These are phyloP conservation scores for Agonopterix subpropinquella DNA, from an alignment of 2,888 invertebrate genomes.

Conservation along the genomic window DNA sequence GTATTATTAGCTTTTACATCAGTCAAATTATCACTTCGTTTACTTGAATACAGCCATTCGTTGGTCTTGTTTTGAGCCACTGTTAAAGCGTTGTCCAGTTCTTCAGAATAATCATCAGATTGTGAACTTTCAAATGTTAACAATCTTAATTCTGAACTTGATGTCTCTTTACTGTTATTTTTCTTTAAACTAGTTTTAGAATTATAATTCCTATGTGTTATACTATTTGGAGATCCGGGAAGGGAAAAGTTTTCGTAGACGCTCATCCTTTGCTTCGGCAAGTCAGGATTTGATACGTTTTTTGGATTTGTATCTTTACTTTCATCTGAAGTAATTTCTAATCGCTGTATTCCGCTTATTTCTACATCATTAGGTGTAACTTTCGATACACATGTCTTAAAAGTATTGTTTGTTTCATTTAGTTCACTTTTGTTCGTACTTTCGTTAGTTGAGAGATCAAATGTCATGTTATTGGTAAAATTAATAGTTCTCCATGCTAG, in stretches of 20 bases:
- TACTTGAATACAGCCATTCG: conserved; percentile 46
- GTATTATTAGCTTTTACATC: conserved; percentile 42
- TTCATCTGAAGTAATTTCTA: conserved; percentile 39
- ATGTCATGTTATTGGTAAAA: conserved; percentile 34
- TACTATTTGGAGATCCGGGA: conserved; percentile 56
- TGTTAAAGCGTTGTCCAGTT: conserved; percentile 49
- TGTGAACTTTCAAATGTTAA: conserved; percentile 14
- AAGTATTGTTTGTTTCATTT: conserved; percentile 39
- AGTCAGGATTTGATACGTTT: conserved; percentile 10
- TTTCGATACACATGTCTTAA: conserved; percentile 49
- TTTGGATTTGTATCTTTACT: conserved; percentile 15
- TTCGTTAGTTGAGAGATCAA: conserved; percentile 36
- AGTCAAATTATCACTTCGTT: conserved; percentile 19
- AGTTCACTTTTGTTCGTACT: conserved; percentile 13
- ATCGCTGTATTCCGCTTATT: conserved; percentile 47
- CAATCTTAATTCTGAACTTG: conserved; percentile 15
- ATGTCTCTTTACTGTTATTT: conserved; percentile 11
- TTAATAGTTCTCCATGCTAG: conserved; percentile 36
- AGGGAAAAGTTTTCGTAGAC: conserved; percentile 62
- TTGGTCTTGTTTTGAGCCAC: conserved; percentile 60
- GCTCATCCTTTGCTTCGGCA: conserved; percentile 35
- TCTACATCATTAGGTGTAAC: conserved; percentile 28
- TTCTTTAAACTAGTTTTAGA: conserved; percentile 49
- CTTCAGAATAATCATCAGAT: conserved; percentile 29
- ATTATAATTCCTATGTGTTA: conserved; percentile 58